Conservation (phyloP, 92 coral and sea anemone genomes). For the Parazoanthus darwini region DNA sequence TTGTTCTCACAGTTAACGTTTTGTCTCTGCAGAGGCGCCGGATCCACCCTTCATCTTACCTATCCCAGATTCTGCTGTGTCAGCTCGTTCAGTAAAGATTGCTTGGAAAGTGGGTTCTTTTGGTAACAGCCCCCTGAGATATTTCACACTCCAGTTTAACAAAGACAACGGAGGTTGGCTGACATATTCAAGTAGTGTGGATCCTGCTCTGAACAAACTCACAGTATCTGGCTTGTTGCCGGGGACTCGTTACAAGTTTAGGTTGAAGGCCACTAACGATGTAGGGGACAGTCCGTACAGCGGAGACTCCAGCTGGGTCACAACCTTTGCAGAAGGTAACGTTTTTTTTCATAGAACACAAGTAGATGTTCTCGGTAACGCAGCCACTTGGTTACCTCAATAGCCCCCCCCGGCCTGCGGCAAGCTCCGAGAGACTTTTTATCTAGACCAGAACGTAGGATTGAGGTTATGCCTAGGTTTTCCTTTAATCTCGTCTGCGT, state of each 20-base stretch:
- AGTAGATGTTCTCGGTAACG: not conserved
- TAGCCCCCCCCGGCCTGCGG: too few species aligned
- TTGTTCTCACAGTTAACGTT: not conserved
- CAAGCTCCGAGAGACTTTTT: too few species aligned
- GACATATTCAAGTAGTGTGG: slow-evolving; percentile 67
- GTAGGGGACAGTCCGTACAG: slow-evolving; percentile 86
- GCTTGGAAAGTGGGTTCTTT: slow-evolving; percentile 83
- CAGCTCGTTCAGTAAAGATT: slow-evolving; percentile 73
- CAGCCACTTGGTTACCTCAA: too few species aligned
- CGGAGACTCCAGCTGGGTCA: slow-evolving; percentile 68
- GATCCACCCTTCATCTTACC: slow-evolving; percentile 89
- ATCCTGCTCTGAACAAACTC: slow-evolving; percentile 59
- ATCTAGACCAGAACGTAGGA: too few species aligned
- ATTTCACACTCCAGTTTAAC: slow-evolving; percentile 81
- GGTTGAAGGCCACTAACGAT: slow-evolving; percentile 91
- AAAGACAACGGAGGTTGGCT: slow-evolving; percentile 75
- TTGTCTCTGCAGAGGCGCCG: slow-evolving; percentile 65
- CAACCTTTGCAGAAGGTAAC: slow-evolving; percentile 72
- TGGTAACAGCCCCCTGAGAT: slow-evolving; percentile 76
- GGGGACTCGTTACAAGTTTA: slow-evolving; percentile 73
- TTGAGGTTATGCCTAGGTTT: too few species aligned
- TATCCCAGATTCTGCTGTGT: slow-evolving; percentile 72
- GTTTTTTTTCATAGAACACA: not conserved
- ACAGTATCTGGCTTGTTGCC: slow-evolving; percentile 83
- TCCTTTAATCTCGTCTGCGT: too few species aligned